A percentile compares a stretch with the other conserved stretches of the same genome.
Evolutionary conservation across 2,888 invertebrate genomes (phyloP).

Genomic region (Cataglyphis livida): DNA sequence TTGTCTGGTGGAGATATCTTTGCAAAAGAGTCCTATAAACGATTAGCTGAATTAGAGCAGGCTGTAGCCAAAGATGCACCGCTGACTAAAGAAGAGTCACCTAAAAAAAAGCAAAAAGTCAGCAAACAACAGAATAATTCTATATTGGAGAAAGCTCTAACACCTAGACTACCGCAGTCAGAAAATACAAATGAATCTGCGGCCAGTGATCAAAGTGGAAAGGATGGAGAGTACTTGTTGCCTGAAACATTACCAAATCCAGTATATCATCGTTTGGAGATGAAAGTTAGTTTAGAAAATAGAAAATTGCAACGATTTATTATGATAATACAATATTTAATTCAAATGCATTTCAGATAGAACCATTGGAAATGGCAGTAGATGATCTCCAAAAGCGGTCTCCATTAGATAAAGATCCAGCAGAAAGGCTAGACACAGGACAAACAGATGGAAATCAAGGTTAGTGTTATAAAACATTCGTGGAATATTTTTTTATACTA

Average conservation of each 20-base stretch:
- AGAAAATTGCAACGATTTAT: neutral
- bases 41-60: constrained; percentile 78
- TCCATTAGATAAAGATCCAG: constrained; percentile 73
- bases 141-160: constrained; percentile 79
- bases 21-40: constrained; percentile 85
- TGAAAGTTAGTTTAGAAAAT: constrained; percentile 77
- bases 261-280: constrained; percentile 80
- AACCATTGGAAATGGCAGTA: constrained; percentile 79
- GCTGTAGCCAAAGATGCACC: constrained; percentile 67
- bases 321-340: neutral
- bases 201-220: constrained; percentile 75
- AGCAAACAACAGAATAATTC: constrained; percentile 77
- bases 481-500: neutral
- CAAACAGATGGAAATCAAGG: constrained; percentile 78
- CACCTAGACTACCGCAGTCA: constrained; percentile 73
- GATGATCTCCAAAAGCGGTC: constrained; percentile 78
- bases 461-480: constrained; percentile 64
- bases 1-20: constrained; percentile 88
- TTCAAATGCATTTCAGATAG: constrained; percentile 72
- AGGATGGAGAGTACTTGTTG: constrained; percentile 73
- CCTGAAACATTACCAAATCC: constrained; percentile 75
- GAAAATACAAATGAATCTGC: constrained; percentile 76
- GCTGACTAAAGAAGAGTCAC: constrained; percentile 72
- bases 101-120: constrained; percentile 80
- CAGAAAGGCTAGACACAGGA: constrained; percentile 78